Evolutionary conservation across 2,113 vertebrate species (phyloP).

Genomic region (Gorilla gorilla): DNA sequence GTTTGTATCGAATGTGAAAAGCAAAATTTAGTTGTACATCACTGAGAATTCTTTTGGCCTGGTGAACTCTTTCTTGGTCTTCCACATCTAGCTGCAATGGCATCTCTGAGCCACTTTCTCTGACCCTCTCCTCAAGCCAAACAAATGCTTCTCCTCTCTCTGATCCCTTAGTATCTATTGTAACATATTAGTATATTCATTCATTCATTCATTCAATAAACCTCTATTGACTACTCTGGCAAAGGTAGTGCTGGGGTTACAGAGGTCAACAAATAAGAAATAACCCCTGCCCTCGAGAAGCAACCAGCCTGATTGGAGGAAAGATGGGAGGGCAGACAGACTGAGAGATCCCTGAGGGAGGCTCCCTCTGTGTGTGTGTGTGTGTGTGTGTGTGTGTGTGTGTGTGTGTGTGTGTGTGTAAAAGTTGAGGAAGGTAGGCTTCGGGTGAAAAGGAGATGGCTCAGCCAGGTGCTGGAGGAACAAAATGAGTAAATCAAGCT

Average conservation of each 20-base stretch:
- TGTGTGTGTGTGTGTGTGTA: no score
- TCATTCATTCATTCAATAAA: neutral
- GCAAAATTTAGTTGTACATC: neutral
- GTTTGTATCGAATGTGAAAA: conserved; percentile 11
- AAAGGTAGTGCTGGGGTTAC: neutral
- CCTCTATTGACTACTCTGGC: neutral
- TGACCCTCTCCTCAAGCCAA: neutral
- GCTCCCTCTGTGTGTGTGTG: neutral
- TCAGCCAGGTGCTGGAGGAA: neutral
- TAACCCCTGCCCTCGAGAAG: neutral
- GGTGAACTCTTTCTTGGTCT: neutral
- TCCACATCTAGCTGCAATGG: neutral
- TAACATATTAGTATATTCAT: neutral
- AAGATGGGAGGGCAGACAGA: neutral
- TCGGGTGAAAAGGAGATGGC: neutral
- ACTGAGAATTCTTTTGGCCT: conserved; percentile 41
- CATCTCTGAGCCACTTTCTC: neutral
- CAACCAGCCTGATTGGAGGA: neutral
- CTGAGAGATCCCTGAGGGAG: neutral
- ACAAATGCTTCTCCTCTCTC: neutral
- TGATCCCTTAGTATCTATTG: neutral
- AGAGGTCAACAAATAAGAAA: neutral
- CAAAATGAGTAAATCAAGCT: neutral
- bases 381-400: no score
- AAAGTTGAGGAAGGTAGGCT: neutral